Percentiles rank a stretch among this genome's conserved stretches.
Evolutionary conservation across 2,797 vertebrate species (phyloP).

Genomic region (Phylloscopus collybita): DNA sequence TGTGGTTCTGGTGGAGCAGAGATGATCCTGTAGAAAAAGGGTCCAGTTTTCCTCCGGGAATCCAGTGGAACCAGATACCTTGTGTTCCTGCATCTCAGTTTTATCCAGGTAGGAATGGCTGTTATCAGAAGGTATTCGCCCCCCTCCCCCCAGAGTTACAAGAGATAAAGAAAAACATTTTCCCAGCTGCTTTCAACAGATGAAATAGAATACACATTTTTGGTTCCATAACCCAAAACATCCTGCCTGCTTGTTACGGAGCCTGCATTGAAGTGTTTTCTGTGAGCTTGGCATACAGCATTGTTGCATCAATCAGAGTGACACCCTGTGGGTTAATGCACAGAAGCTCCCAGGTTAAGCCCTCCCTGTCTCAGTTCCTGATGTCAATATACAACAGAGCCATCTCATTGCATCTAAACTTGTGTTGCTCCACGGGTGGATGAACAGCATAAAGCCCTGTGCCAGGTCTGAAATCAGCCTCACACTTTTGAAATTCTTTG

Average conservation of each 20-base stretch:
- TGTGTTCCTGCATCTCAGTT: no score
- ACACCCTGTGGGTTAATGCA: not conserved
- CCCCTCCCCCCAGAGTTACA: no score
- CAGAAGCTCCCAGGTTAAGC: not conserved
- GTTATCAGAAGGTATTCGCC: no score
- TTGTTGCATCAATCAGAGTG: not conserved
- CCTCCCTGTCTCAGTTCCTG: not conserved
- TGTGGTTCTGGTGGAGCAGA: no score
- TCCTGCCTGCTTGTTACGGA: not conserved
- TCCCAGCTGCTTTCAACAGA: no score
- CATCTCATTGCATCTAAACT: not conserved
- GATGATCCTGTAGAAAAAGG: no score
- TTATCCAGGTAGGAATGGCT: no score
- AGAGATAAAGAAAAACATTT: no score
- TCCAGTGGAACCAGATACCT: no score
- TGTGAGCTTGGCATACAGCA: fast-evolving
- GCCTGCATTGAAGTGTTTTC: not conserved
- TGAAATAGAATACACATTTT: no score
- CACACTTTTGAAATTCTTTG: not conserved
- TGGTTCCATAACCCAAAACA: no score
- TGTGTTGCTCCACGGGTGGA: not conserved
- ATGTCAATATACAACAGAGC: not conserved
- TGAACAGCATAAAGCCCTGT: not conserved
- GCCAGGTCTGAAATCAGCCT: not conserved
- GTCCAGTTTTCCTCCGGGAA: no score